These are phyloP conservation scores for Felis chaus DNA, from an alignment of 2,113 vertebrate genomes.

Conservation along the genomic window DNA sequence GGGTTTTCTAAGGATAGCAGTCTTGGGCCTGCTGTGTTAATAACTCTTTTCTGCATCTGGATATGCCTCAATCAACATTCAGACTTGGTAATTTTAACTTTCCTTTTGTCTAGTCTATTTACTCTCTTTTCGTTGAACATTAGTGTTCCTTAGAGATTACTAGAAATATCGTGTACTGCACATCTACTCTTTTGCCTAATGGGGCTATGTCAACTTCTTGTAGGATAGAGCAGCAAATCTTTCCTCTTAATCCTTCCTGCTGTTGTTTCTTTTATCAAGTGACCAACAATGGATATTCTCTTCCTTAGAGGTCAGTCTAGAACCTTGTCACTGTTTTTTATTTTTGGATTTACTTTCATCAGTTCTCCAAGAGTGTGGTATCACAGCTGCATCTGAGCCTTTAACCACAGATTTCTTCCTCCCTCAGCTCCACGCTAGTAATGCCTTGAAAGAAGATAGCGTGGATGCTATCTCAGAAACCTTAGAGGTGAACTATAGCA, in stretches of 20 bases:
- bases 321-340: not conserved
- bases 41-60: not conserved
- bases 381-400: not conserved
- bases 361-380: not conserved
- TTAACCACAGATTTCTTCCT: not conserved
- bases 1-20: not conserved
- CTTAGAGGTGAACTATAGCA: not conserved
- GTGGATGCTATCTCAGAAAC: conserved; percentile 2
- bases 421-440: not conserved
- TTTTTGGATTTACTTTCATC: conserved; percentile 1
- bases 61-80: not conserved
- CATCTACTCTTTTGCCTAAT: not conserved
- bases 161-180: not conserved
- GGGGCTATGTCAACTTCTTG: not conserved
- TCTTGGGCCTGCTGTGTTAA: not conserved
- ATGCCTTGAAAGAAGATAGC: not conserved
- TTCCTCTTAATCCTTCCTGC: not conserved
- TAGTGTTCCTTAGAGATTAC: not conserved
- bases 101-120: not conserved
- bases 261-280: not conserved
- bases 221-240: not conserved
- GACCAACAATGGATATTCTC: not conserved
- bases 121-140: not conserved
- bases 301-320: not conserved
- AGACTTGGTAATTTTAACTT: not conserved